Conservation (phyloP, 1,140 invertebrate genomes). For the Mesaphorura yosii region DNA sequence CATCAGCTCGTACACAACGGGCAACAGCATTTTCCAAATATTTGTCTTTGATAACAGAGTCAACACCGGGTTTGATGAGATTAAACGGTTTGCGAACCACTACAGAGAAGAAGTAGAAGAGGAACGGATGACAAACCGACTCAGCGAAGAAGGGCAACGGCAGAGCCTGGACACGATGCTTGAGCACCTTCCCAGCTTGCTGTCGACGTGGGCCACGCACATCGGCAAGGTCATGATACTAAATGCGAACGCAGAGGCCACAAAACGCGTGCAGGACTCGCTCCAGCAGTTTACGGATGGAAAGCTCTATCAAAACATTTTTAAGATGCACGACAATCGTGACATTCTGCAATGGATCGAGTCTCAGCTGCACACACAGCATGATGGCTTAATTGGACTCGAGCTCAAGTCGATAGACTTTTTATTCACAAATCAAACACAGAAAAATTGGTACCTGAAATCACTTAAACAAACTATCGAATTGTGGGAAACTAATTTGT, state of each 20-base stretch:
- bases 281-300: conserved; percentile 55
- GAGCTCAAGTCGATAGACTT: conserved; percentile 61
- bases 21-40: conserved; percentile 75
- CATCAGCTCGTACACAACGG: conserved; percentile 67
- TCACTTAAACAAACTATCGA: conserved; percentile 75
- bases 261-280: conserved; percentile 58
- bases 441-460: conserved; percentile 66
- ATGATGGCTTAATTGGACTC: conserved; percentile 62
- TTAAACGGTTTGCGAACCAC: too few species aligned
- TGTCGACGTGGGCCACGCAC: too few species aligned
- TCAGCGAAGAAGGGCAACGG: too few species aligned
- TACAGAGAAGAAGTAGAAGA: too few species aligned
- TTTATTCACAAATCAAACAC: conserved; percentile 55
- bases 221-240: conserved; percentile 47
- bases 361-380: conserved; percentile 54
- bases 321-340: conserved; percentile 64
- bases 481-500: conserved; percentile 74
- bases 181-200: too few species aligned
- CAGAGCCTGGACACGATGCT: too few species aligned
- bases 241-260: conserved; percentile 61
- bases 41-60: too few species aligned
- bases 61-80: too few species aligned
- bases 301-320: conserved; percentile 44
- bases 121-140: too few species aligned
- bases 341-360: conserved; percentile 49